Conservation (phyloP, 2,113 vertebrate genomes). For the Talpa occidentalis region DNA sequence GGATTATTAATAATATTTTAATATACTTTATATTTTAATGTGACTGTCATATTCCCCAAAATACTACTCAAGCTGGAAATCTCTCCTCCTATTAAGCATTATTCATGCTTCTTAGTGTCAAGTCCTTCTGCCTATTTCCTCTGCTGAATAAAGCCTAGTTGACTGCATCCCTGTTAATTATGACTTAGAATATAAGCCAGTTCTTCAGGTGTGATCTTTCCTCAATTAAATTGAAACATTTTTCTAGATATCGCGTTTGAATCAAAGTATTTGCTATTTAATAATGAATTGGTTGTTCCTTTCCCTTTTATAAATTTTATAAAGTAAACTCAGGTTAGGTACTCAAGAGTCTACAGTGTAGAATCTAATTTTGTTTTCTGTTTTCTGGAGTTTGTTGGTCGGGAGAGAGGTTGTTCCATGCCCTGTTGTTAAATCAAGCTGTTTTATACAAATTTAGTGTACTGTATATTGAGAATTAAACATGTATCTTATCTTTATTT, state of each 20-base stretch:
- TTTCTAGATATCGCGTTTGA: not conserved
- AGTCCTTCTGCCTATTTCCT: not conserved
- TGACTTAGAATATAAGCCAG: not conserved
- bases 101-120: not conserved
- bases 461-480: not conserved
- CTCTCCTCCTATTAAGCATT: not conserved
- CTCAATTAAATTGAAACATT: not conserved
- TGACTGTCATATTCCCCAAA: not conserved
- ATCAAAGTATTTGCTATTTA: not conserved
- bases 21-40: not conserved
- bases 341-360: not conserved
- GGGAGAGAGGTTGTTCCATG: not conserved
- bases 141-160: not conserved
- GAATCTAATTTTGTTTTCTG: not conserved
- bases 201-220: not conserved
- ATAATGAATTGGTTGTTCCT: not conserved
- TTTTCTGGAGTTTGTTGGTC: not conserved
- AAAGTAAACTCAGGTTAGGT: not conserved
- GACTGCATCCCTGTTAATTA: not conserved
- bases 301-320: not conserved
- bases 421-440: not conserved
- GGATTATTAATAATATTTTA: not conserved
- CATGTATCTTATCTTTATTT: not conserved
- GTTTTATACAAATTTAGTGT: not conserved
- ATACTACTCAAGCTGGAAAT: not conserved